Conservation (phyloP, 1,140 invertebrate species). For the Rhopalosiphum padi region DNA sequence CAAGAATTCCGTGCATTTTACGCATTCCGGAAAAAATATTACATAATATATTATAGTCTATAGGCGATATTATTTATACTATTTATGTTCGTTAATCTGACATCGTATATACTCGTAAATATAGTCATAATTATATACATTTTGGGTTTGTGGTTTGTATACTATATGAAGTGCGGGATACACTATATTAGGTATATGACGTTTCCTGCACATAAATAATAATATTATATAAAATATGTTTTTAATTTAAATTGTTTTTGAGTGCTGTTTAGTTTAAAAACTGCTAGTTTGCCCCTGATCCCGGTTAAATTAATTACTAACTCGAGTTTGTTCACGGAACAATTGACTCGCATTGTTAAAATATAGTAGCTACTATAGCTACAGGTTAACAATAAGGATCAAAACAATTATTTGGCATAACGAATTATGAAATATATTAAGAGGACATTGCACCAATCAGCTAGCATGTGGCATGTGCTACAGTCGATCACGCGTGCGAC, state of each 20-base stretch:
- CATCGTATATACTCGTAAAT: neutral
- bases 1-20: too few species aligned
- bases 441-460: neutral
- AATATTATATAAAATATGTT: neutral
- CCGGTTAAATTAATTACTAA: neutral
- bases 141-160: neutral
- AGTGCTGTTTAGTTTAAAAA: neutral
- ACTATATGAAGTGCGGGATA: neutral
- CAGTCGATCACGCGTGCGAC: neutral
- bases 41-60: too few species aligned
- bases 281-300: neutral
- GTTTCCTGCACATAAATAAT: neutral
- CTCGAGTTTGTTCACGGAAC: neutral
- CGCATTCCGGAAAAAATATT: too few species aligned
- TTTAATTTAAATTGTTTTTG: neutral
- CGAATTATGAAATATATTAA: neutral
- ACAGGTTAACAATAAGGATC: neutral
- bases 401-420: neutral
- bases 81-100: neutral
- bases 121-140: neutral
- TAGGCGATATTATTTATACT: too few species aligned
- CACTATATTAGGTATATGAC: neutral
- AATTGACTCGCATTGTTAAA: neutral
- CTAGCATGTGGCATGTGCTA: neutral
- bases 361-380: neutral